Percentiles rank a stretch among this genome's conserved stretches.
phyloP scores from a whole-genome alignment of 2,888 invertebrate genomes.

The Euzetes globulus region DNA sequence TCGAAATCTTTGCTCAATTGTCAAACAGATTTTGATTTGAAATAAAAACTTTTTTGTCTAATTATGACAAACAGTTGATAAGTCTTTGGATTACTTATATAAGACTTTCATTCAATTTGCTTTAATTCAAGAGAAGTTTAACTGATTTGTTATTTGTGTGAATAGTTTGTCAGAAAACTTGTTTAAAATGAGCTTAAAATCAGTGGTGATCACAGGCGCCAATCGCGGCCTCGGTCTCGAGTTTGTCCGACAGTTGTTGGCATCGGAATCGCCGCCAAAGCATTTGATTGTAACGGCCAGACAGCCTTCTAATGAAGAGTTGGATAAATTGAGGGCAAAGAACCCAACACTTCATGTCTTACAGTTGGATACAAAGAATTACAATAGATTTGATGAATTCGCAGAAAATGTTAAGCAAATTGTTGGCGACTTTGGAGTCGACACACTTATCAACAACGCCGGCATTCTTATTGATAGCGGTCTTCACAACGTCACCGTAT shows the following conservation, averaged over 20 bases:
- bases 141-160: too few relatives aligned
- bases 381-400: constrained; percentile 30
- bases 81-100: too few relatives aligned
- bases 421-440: constrained; percentile 64
- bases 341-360: constrained; percentile 61
- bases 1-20: too few relatives aligned
- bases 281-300: constrained; percentile 72
- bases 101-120: too few relatives aligned
- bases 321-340: constrained; percentile 56
- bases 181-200: background rate
- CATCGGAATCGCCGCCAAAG: constrained; percentile 53
- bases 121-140: too few relatives aligned
- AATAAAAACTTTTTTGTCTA: too few relatives aligned
- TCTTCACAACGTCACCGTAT: constrained; percentile 60
- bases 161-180: too few relatives aligned
- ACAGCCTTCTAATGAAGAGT: constrained; percentile 62
- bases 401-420: constrained; percentile 47
- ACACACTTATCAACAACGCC: constrained; percentile 81
- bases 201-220: constrained; percentile 77
- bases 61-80: too few relatives aligned
- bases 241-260: constrained; percentile 59
- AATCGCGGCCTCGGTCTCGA: constrained; percentile 84
- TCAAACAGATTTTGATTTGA: too few relatives aligned
- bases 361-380: constrained; percentile 46
- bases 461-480: constrained; percentile 68